Evolutionary conservation across 2,797 vertebrate genomes (phyloP).

Genomic region (Nyctibius grandis): DNA sequence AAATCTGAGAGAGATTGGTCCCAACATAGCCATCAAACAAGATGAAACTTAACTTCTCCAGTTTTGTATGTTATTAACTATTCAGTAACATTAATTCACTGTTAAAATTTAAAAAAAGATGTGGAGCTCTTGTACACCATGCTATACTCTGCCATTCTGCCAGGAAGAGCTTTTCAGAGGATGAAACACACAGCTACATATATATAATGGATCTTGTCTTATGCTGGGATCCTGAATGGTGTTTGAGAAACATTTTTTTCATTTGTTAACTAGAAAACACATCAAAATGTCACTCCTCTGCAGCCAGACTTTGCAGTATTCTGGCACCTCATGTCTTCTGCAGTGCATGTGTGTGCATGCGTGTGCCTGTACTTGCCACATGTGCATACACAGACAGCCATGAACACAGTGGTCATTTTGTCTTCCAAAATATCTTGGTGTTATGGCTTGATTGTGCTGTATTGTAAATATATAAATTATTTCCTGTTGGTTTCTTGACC

Average conservation of each 20-base stretch:
- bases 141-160: neutral
- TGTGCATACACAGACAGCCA: accelerated
- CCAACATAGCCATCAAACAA: neutral
- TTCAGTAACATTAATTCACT: neutral
- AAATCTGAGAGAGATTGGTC: neutral
- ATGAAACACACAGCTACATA: neutral
- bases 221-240: neutral
- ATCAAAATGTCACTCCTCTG: neutral
- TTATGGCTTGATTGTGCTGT: neutral
- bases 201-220: neutral
- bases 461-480: neutral
- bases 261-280: neutral
- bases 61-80: neutral
- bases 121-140: neutral
- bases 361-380: neutral
- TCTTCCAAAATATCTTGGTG: neutral
- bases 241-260: neutral
- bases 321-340: neutral
- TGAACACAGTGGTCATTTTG: accelerated
- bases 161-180: neutral
- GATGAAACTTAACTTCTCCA: neutral
- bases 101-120: neutral
- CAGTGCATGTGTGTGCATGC: neutral
- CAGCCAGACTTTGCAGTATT: neutral
- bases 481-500: neutral